Evolutionary conservation across 2,888 invertebrate species (phyloP), one percentile per base, ranked within the genome.

Genomic region (Hydriomena furcata): DNA sequence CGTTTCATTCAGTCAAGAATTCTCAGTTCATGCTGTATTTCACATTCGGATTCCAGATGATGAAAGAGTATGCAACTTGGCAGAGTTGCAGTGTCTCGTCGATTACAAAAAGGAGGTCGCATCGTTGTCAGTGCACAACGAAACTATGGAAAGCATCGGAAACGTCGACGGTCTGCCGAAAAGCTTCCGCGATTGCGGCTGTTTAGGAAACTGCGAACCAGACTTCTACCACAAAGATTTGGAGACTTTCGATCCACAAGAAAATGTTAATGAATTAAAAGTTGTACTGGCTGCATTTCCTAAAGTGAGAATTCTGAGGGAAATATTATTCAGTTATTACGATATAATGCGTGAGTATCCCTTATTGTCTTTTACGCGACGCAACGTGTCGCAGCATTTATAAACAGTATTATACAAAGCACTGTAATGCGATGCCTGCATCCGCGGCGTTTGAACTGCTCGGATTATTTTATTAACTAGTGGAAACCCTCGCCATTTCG

Each of bases 341-440:
- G 95, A 95, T 76, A 91, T 95, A 28, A 73, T 95, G 63, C 92
- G 95, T 95, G 82, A 82, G 88, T 81, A 61, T 37, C n/a, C n/a
- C n/a, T n/a, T n/a, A n/a, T n/a, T n/a, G n/a, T n/a, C n/a, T n/a
- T n/a, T n/a, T n/a, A n/a, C n/a, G n/a, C n/a, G n/a, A n/a, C n/a
- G n/a, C n/a, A n/a, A n/a, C n/a, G n/a, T n/a, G n/a, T n/a, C n/a
- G n/a, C n/a, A n/a, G n/a, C n/a, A n/a, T n/a, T n/a, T n/a, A n/a
- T n/a, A n/a, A n/a, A n/a, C n/a, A n/a, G n/a, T n/a, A n/a, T n/a
- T n/a, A n/a, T n/a, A n/a, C n/a, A n/a, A n/a, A n/a, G n/a, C n/a
- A n/a, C n/a, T n/a, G n/a, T n/a, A n/a, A n/a, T n/a, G n/a, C n/a
- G n/a, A n/a, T n/a, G n/a, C n/a, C n/a, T n/a, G n/a, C n/a, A n/a